Percentiles rank a stretch among this genome's conserved stretches.
phyloP scores from a whole-genome alignment of 2,888 invertebrate genomes.

The Cyaniris semiargus region DNA sequence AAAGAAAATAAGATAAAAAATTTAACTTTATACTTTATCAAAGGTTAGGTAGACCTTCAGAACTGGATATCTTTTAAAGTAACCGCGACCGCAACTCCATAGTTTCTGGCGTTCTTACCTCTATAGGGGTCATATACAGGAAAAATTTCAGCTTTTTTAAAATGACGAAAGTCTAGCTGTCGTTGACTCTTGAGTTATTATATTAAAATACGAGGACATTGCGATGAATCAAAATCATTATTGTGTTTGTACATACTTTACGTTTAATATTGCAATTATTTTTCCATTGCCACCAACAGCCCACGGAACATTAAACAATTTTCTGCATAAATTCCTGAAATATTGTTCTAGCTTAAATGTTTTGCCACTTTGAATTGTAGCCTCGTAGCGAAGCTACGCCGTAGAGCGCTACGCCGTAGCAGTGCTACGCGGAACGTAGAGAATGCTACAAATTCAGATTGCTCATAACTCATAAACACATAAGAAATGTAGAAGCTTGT shows the following conservation, averaged over 20 bases:
- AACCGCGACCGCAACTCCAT: too few species aligned
- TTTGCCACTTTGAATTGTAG: conserved; percentile 55
- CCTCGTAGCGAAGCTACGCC: conserved; percentile 54
- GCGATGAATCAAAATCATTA: too few species aligned
- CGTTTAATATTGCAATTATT: background rate
- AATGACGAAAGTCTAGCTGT: too few species aligned
- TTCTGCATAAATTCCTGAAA: background rate
- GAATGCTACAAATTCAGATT: conserved; percentile 20
- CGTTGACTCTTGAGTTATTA: too few species aligned
- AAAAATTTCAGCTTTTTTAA: too few species aligned
- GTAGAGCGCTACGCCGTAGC: conserved; percentile 1
- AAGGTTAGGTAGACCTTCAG: too few species aligned
- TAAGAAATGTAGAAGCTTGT: background rate
- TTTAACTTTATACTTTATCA: too few species aligned
- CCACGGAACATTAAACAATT: background rate
- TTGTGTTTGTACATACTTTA: background rate
- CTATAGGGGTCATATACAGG: too few species aligned
- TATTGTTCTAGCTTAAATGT: background rate
- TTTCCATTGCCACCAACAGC: background rate
- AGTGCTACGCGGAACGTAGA: conserved; percentile 5
- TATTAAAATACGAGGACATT: too few species aligned
- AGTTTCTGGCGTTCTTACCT: too few species aligned
- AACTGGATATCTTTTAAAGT: too few species aligned
- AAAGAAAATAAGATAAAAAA: too few species aligned
- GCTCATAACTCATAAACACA: background rate